Base-by-base conservation (phyloP, 1,140 invertebrate genomes). In the Anastrepha ludens region DNA sequence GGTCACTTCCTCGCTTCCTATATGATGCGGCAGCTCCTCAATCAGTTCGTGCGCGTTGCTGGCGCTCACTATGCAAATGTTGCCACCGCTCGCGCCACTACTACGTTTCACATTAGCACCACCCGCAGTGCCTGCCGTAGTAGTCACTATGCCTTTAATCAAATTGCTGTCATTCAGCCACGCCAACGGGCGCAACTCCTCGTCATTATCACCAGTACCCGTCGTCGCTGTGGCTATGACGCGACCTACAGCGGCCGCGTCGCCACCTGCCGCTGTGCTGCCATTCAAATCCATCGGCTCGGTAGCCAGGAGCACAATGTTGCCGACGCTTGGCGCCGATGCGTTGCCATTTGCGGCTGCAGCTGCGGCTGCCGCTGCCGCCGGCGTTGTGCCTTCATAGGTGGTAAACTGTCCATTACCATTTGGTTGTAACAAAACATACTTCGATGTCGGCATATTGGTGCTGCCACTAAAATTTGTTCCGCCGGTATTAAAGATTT, bases 91-190 rank as follows among this genome's bases (percentile, higher is more conserved):
- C 62, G 85, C 60, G 60, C 60, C 60, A 39, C 64, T 20, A 50
- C 47, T 20, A 8, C 90, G 89, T 44, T 90, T 89, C 20, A 39
- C 87, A 44, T 89, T 87, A 55, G 58, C 85, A 20, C 29, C 85
- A 41, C 44, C 60, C 47, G 60, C 44, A n/a, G 15, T 50, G 20
- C 20, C 67, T 81, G 41, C 41, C 74, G 58, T 88, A 41, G 88
- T 90, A 2, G 91, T 89, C 44, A 93, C 91, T 89, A 91, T 93
- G 94, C 96, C 96, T 94, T 98, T 98, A 11, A 98, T 95, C 89
- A 98, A 93, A 94, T 99, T 98, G 90, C 96, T 96, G 93, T 98
- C 97, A 92, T 98, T 98, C 11, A 99, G 94, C 98, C 98, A 99
- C 81, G 97, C 96, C 1, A 99, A 94, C 88, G 97, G 97, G 2